Percentiles rank a stretch among this genome's conserved stretches.
Conservation (phyloP, 2,888 invertebrate genomes). For the Hyalella azteca region DNA sequence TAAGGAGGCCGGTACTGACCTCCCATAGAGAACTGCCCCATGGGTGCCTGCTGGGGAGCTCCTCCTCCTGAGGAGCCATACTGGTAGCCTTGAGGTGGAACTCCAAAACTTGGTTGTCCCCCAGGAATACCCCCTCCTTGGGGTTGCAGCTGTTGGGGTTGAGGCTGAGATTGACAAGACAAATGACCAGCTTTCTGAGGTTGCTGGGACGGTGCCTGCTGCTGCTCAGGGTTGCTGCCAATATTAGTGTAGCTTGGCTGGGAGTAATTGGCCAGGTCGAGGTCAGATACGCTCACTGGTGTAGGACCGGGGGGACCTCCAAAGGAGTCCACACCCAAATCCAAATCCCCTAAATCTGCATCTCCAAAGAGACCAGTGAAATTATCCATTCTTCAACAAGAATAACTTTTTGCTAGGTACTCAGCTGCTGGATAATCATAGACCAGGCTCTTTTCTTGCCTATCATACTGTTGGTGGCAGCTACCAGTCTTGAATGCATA, state of each 20-base stretch:
- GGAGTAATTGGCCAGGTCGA: slow-evolving; percentile 47
- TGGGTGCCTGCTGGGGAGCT: slow-evolving; percentile 43
- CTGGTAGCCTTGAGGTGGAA: slow-evolving; percentile 41
- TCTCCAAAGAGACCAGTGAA: slow-evolving; percentile 58
- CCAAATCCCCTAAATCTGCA: slow-evolving; percentile 55
- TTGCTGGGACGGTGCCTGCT: background rate
- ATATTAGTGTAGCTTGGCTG: slow-evolving; percentile 51
- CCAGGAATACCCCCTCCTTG: slow-evolving; percentile 35
- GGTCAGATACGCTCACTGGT: slow-evolving; percentile 48
- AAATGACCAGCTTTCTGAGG: slow-evolving; percentile 3
- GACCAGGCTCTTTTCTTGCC: slow-evolving; percentile 30
- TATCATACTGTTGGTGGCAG: slow-evolving; percentile 14
- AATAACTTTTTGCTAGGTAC: slow-evolving; percentile 3
- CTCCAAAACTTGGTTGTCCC: slow-evolving; percentile 24
- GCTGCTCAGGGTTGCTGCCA: slow-evolving; percentile 33
- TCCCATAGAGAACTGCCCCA: slow-evolving; percentile 47
- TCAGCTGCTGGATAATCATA: background rate
- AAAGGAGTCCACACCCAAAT: slow-evolving; percentile 52
- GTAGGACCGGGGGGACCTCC: slow-evolving; percentile 52
- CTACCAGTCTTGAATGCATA: slow-evolving; percentile 13
- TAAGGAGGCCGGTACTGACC: slow-evolving; percentile 43
- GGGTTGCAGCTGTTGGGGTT: slow-evolving; percentile 33
- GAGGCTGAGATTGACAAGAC: background rate
- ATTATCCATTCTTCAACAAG: slow-evolving; percentile 55
- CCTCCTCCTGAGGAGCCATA: slow-evolving; percentile 35